Evolutionary conservation across 2,797 vertebrate species (phyloP), one percentile per base, ranked within the genome.

Genomic region (Octomys mimax): DNA sequence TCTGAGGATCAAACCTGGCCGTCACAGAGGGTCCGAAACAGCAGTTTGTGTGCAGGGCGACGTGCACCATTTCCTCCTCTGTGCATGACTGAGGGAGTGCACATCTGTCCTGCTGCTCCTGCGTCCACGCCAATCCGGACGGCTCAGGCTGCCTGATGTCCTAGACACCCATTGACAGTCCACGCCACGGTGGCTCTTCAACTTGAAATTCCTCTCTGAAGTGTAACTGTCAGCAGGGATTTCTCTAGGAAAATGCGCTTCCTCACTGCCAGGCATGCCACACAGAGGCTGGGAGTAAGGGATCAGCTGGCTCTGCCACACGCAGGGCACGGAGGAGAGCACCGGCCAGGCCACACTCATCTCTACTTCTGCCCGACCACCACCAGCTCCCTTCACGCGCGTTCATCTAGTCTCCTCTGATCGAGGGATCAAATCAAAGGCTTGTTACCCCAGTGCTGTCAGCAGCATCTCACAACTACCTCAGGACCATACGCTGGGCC

Each of bases 191-290:
- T 39, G 26, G 84, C 36, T 92, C 87, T 96, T 90, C 70, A 66
- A 87, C 85, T 92, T 4, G 39, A 91, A 81, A 68, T 80, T 94
- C 73, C 92, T 83, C 90, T 92, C 94, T 92, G 79, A 94, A 95
- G 86, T 39, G 62, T 92, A 71, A 42, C 62, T 80, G 90, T 79
- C 94, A 94, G 59, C 33, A 75, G 92, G 75, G 52, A 93, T 83
- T 96, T 96, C 94, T 96, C 90, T 81, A 80, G 85, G 96, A 90
- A 49, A 95, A 95, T 86, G 88, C 84, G 90, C 59, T 95, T 82
- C 77, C 73, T 87, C 80, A 96, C 52, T 61, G 94, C 91, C 90
- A 80, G 92, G 36, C 90, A 81, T 91, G 36, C 70, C 73, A 66
- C 78, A 89, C 62, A 94, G 91, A 92, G 90, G 90, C 80, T 28